Evolutionary conservation across 1,140 invertebrate genomes (phyloP).

Genomic region (Potamilus streckersoni): DNA sequence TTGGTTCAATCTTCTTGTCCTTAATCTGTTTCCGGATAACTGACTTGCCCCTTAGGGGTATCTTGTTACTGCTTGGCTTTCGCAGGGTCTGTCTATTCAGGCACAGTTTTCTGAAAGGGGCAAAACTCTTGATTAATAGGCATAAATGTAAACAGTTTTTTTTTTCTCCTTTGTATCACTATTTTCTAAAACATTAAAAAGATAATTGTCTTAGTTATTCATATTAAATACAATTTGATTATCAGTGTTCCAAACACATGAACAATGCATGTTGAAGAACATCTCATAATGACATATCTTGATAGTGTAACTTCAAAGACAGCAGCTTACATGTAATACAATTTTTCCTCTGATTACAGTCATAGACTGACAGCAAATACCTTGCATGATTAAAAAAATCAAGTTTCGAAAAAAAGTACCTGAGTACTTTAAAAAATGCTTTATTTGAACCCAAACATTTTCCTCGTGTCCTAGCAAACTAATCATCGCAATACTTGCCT

Average conservation of each 20-base stretch:
- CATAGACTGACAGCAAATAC: too few species aligned
- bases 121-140: background rate
- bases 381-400: too few species aligned
- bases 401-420: too few species aligned
- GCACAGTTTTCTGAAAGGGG: slow-evolving; percentile 45
- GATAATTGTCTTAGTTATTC: background rate
- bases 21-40: slow-evolving; percentile 45
- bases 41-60: slow-evolving; percentile 57
- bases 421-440: too few species aligned
- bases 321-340: too few species aligned
- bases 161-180: background rate
- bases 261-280: too few species aligned
- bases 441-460: too few species aligned
- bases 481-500: too few species aligned
- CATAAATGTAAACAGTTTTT: slow-evolving; percentile 7
- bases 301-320: too few species aligned
- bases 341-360: too few species aligned
- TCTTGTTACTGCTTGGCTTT: slow-evolving; percentile 64
- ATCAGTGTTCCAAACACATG: background rate
- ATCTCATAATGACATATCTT: too few species aligned
- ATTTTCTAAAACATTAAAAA: background rate
- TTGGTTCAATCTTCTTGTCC: slow-evolving; percentile 51
- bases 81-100: slow-evolving; percentile 54
- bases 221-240: background rate
- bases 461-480: too few species aligned